These are phyloP conservation scores for Acanthosoma haemorrhoidale DNA, from an alignment of 2,888 invertebrate genomes.

Conservation along the genomic window DNA sequence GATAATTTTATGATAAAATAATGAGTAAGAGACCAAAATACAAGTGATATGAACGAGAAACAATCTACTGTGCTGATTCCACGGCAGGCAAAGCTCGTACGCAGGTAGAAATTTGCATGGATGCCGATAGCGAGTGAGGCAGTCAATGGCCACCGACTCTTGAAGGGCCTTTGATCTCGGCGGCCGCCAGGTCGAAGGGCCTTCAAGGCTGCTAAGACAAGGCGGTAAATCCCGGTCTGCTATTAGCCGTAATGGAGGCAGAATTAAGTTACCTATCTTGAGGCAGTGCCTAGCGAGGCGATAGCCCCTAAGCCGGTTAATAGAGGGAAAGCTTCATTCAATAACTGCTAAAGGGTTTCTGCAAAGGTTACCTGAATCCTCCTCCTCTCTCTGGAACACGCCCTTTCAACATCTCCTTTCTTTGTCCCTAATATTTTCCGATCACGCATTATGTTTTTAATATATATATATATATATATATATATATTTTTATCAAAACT, in stretches of 20 bases:
- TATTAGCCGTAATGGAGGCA: background rate
- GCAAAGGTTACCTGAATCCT: background rate
- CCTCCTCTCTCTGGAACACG: too few relatives aligned
- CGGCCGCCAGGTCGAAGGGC: background rate
- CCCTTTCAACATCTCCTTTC: too few relatives aligned
- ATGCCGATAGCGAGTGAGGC: too few relatives aligned
- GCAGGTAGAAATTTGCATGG: background rate
- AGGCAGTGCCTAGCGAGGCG: background rate
- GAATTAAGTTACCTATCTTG: background rate
- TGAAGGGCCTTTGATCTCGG: background rate
- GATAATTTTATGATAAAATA: too few relatives aligned
- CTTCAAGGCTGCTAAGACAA: too few relatives aligned
- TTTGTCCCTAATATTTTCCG: too few relatives aligned
- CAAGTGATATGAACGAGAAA: background rate
- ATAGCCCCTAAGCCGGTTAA: background rate
- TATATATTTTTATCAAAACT: too few relatives aligned
- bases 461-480: too few relatives aligned
- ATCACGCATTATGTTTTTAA: too few relatives aligned
- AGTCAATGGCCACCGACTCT: too few relatives aligned
- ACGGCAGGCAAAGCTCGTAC: background rate
- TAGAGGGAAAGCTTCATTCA: constrained; percentile 1
- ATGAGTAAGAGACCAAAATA: too few relatives aligned
- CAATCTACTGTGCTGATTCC: background rate
- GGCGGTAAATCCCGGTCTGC: background rate
- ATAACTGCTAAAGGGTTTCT: background rate